Conservation (phyloP, 2,797 vertebrate genomes). For the Sebastiscus tertius region DNA sequence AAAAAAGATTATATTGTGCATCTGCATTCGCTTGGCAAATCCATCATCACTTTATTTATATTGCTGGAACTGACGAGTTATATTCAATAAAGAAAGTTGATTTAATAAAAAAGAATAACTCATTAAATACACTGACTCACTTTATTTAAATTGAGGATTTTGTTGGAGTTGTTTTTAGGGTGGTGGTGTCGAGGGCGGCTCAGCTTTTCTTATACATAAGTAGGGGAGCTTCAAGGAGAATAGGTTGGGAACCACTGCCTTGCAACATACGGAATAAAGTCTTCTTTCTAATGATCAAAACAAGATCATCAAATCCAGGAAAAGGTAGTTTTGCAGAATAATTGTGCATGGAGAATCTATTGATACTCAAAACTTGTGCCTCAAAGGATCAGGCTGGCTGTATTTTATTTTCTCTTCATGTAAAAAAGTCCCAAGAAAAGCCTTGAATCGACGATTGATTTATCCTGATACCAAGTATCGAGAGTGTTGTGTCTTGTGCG, state of each 20-base stretch:
- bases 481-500: neutral
- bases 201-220: no score
- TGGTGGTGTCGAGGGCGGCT: rapidly evolving
- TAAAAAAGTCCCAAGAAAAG: neutral
- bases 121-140: no score
- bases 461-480: neutral
- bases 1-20: no score
- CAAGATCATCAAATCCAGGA: neutral
- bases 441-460: neutral
- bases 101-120: no score
- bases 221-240: no score
- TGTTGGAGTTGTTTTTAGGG: no score
- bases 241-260: neutral
- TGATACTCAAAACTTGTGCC: neutral
- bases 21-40: no score
- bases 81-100: no score
- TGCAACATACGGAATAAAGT: neutral
- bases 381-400: neutral
- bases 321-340: neutral
- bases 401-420: neutral
- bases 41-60: no score
- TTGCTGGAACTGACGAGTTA: no score
- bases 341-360: neutral
- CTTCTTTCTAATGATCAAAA: neutral
- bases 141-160: no score